Conservation (phyloP, 2,113 vertebrate genomes). For the Paracanthobrama guichenoti region DNA sequence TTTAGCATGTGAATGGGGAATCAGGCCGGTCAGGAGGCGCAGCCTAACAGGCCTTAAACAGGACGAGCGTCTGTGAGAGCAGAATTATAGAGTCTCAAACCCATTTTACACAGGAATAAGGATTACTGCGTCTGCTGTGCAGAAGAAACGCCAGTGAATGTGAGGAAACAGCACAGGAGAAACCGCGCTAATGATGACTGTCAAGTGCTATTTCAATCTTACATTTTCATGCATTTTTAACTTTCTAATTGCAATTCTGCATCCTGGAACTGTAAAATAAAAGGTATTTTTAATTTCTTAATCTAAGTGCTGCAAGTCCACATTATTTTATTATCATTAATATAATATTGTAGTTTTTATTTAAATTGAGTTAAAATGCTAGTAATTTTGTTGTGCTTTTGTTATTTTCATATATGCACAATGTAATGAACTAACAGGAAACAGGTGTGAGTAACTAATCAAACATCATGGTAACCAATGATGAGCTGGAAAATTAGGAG, state of each 20-base stretch:
- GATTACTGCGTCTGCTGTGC: conserved; percentile 59
- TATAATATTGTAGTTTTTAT: too few species aligned
- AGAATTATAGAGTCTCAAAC: neutral
- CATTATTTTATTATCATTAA: too few species aligned
- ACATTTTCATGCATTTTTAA: neutral
- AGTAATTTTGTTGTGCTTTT: too few species aligned
- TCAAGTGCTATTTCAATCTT: neutral
- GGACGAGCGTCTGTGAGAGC: conserved; percentile 55
- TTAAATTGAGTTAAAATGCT: too few species aligned
- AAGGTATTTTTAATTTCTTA: too few species aligned
- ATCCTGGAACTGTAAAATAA: too few species aligned
- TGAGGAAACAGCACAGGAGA: neutral
- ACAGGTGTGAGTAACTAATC: too few species aligned
- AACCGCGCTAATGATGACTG: neutral
- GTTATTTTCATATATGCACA: too few species aligned
- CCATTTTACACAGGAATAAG: conserved; percentile 65
- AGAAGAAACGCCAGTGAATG: neutral
- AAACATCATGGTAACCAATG: too few species aligned
- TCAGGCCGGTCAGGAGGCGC: conserved; percentile 69
- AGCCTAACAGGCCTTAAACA: conserved; percentile 39
- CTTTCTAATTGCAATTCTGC: neutral
- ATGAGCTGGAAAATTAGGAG: too few species aligned
- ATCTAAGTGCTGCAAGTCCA: too few species aligned
- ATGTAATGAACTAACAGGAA: too few species aligned
- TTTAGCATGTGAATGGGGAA: conserved; percentile 70